phyloP scores from a whole-genome alignment of 1,140 invertebrate genomes.

The Leptestheria dahalacensis region DNA sequence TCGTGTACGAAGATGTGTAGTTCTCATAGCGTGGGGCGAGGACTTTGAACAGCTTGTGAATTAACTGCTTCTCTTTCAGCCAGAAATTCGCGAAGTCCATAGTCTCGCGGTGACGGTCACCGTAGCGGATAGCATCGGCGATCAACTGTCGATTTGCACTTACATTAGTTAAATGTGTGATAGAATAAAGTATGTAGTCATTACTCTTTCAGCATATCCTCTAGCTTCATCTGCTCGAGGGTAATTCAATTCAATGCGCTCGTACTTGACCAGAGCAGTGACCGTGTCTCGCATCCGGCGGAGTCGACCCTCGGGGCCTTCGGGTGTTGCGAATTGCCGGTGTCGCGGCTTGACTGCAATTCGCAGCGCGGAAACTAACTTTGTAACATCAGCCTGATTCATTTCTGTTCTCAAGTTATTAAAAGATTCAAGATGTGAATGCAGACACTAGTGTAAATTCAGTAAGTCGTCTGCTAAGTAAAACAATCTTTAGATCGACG shows the following conservation, averaged over 20 bases:
- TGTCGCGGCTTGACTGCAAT: slow-evolving; percentile 41
- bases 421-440: too few relatives aligned
- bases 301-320: slow-evolving; percentile 59
- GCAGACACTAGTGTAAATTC: too few relatives aligned
- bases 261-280: slow-evolving; percentile 70
- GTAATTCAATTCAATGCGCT: slow-evolving; percentile 68
- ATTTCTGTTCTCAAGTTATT: slow-evolving; percentile 30
- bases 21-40: slow-evolving; percentile 64
- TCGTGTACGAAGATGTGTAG: slow-evolving; percentile 51
- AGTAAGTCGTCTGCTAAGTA: too few relatives aligned
- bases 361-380: slow-evolving; percentile 54
- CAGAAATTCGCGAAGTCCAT: slow-evolving; percentile 84
- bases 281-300: slow-evolving; percentile 61
- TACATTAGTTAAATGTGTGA: neutral
- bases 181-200: neutral
- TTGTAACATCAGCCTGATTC: slow-evolving; percentile 58
- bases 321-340: slow-evolving; percentile 39
- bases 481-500: neutral
- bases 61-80: slow-evolving; percentile 70
- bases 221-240: slow-evolving; percentile 62
- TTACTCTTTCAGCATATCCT: slow-evolving; percentile 64
- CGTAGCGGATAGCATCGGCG: slow-evolving; percentile 70
- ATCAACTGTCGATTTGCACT: slow-evolving; percentile 53
- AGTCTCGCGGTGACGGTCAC: slow-evolving; percentile 61
- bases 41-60: slow-evolving; percentile 89